phyloP scores from a whole-genome alignment of 2,113 vertebrate species.

The Numida meleagris region DNA sequence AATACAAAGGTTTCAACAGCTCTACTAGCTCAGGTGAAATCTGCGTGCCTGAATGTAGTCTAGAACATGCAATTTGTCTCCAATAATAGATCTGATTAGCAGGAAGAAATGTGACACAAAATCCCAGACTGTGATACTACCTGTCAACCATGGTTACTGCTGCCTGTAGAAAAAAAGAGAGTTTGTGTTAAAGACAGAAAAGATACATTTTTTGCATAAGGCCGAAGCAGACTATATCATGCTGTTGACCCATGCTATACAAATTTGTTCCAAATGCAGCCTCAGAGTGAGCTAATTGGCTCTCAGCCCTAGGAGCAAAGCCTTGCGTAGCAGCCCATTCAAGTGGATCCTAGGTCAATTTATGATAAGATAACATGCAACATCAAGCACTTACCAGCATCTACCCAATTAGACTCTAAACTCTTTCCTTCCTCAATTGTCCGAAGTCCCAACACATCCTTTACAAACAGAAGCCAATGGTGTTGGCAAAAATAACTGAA shows the following conservation, averaged over 20 bases:
- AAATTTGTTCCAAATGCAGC: not conserved
- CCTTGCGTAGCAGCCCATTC: not conserved
- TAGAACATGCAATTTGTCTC: not conserved
- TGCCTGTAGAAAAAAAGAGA: slow-evolving; percentile 75
- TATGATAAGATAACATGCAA: not conserved
- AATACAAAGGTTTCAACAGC: not conserved
- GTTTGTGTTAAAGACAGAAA: slow-evolving; percentile 1
- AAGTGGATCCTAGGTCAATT: not conserved
- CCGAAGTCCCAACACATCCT: not conserved
- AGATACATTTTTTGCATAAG: not conserved
- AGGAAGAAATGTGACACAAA: slow-evolving; percentile 1
- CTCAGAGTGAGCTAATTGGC: not conserved
- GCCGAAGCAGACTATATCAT: not conserved
- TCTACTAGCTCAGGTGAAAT: not conserved
- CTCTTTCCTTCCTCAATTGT: not conserved
- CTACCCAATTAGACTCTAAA: not conserved
- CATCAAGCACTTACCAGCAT: not conserved
- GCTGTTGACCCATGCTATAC: not conserved
- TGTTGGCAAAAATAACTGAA: not conserved
- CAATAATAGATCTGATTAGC: not conserved
- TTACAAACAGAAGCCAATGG: not conserved
- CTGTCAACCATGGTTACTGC: slow-evolving; percentile 86
- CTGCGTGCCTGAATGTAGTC: not conserved
- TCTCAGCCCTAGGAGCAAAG: not conserved
- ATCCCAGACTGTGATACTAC: slow-evolving; percentile 73